A percentile compares a stretch with the other conserved stretches of the same genome.
Evolutionary conservation across 2,888 invertebrate genomes (phyloP).

Genomic region (Pilophorus perplexus): DNA sequence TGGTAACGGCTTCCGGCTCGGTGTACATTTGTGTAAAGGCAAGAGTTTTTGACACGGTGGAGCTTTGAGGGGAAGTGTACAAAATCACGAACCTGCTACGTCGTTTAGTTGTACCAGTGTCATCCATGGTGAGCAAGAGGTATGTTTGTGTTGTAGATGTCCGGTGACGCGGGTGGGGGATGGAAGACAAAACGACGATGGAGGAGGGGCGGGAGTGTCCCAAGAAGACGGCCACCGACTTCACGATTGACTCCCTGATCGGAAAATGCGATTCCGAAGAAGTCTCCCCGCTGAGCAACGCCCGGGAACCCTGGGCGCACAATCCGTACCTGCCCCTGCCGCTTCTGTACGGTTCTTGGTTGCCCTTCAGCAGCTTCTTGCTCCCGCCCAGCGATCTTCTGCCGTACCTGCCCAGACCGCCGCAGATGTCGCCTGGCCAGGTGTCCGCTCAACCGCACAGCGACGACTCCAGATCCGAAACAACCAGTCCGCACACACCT

Average conservation of each 20-base stretch:
- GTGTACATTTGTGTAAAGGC: too few species aligned
- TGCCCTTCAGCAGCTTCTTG: slow-evolving; percentile 34
- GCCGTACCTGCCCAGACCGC: slow-evolving; percentile 54
- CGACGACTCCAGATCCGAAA: slow-evolving; percentile 40
- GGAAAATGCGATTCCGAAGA: slow-evolving; percentile 33
- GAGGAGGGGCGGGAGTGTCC: slow-evolving; percentile 29
- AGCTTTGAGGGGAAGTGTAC: too few species aligned
- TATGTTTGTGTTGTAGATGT: too few species aligned
- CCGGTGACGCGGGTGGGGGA: slow-evolving; percentile 10
- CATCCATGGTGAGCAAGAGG: too few species aligned
- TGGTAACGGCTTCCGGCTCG: too few species aligned
- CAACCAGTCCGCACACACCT: slow-evolving; percentile 28
- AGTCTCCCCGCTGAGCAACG: slow-evolving; percentile 8
- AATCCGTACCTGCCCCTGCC: slow-evolving; percentile 42
- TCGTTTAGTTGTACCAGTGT: too few species aligned
- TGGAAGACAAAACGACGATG: slow-evolving; percentile 27
- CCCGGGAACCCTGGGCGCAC: not conserved
- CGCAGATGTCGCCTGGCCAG: slow-evolving; percentile 8
- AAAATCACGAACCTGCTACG: too few species aligned
- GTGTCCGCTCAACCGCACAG: slow-evolving; percentile 14
- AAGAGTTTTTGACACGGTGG: too few species aligned
- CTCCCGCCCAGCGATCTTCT: slow-evolving; percentile 57
- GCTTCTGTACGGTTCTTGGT: slow-evolving; percentile 43
- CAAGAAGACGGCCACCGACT: slow-evolving; percentile 13
- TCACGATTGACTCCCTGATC: slow-evolving; percentile 39